phyloP scores from a whole-genome alignment of 2,888 invertebrate species.

The Palloptera scutellata region DNA sequence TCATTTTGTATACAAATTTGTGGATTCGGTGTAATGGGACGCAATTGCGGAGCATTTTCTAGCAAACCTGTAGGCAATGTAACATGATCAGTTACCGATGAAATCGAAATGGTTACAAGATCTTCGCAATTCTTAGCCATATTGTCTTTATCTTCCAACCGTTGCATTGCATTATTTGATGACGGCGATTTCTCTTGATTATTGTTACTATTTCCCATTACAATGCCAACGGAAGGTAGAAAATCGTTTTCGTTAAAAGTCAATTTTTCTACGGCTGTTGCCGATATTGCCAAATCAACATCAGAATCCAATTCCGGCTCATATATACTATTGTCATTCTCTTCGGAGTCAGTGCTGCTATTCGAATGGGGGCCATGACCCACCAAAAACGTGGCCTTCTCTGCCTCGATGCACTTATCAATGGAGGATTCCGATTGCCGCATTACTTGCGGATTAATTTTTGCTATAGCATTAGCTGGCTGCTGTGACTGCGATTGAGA shows the following conservation, averaged over 20 bases:
- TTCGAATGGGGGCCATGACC: slow-evolving; percentile 54
- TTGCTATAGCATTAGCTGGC: slow-evolving; percentile 59
- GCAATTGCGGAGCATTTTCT: slow-evolving; percentile 58
- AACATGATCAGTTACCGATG: slow-evolving; percentile 63
- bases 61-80: slow-evolving; percentile 60
- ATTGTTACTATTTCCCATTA: slow-evolving; percentile 65
- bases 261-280: slow-evolving; percentile 45
- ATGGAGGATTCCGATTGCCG: slow-evolving; percentile 48
- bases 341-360: slow-evolving; percentile 70
- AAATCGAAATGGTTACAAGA: slow-evolving; percentile 62
- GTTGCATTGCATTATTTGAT: slow-evolving; percentile 46
- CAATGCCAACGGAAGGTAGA: slow-evolving; percentile 73
- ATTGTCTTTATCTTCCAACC: slow-evolving; percentile 64
- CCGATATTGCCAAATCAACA: slow-evolving; percentile 49
- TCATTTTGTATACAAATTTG: slow-evolving; percentile 64
- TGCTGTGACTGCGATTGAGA: slow-evolving; percentile 30
- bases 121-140: slow-evolving; percentile 62
- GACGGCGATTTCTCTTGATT: slow-evolving; percentile 40
- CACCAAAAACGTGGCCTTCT: slow-evolving; percentile 55
- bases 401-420: slow-evolving; percentile 52
- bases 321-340: slow-evolving; percentile 72
- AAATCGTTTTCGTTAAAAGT: slow-evolving; percentile 66
- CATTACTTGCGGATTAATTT: slow-evolving; percentile 60
- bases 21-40: slow-evolving; percentile 68
- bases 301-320: slow-evolving; percentile 60